Conservation (phyloP, 1,140 invertebrate genomes). For the Drosophila arawakana region DNA sequence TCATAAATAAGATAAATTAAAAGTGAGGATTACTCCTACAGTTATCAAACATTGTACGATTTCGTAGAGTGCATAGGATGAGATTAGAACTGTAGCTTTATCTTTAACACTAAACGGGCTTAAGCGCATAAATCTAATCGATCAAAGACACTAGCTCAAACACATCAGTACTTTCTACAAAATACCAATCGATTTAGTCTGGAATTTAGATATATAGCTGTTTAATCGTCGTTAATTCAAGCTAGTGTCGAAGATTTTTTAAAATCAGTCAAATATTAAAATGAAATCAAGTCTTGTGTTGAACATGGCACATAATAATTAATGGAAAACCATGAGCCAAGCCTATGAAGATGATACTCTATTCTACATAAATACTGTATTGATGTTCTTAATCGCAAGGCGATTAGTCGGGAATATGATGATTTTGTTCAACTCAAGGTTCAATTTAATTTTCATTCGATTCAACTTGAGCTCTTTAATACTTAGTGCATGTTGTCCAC, state of each 20-base stretch:
- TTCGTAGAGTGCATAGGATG: background rate
- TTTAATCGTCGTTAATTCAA: conserved; percentile 15
- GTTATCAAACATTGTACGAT: background rate
- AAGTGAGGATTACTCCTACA: conserved; percentile 18
- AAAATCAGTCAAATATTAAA: conserved; percentile 71
- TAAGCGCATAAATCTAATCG: conserved; percentile 48
- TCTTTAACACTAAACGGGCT: conserved; percentile 32
- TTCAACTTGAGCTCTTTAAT: conserved; percentile 6
- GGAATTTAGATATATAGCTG: background rate
- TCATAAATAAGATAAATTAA: conserved; percentile 21
- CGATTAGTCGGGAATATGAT: conserved; percentile 4
- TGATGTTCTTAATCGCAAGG: conserved; percentile 39
- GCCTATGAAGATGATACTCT: conserved; percentile 62
- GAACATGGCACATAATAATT: conserved; percentile 73
- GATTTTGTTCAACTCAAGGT: background rate
- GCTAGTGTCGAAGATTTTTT: conserved; percentile 37
- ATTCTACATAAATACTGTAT: conserved; percentile 58
- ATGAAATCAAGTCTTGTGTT: conserved; percentile 75
- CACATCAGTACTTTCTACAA: background rate
- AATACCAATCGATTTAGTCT: background rate
- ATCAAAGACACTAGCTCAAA: conserved; percentile 20
- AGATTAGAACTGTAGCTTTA: conserved; percentile 19
- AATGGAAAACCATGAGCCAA: conserved; percentile 71
- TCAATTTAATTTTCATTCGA: conserved; percentile 26
- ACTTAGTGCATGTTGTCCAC: conserved; percentile 67